phyloP scores from a whole-genome alignment of 2,113 vertebrate genomes.

The Cathartes aura region DNA sequence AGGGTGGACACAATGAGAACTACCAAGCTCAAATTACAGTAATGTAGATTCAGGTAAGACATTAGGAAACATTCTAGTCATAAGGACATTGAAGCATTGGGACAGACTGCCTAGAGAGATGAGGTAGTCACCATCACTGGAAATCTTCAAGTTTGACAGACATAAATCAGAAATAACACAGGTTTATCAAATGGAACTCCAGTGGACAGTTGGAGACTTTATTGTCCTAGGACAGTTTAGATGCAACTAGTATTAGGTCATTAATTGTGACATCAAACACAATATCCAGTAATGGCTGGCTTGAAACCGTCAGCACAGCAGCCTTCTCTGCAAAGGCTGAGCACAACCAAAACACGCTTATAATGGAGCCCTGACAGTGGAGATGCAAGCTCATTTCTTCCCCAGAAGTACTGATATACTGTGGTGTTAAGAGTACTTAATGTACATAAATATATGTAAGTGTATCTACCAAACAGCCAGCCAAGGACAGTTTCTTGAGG shows the following conservation, averaged over 20 bases:
- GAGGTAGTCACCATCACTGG: not conserved
- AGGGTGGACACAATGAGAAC: not conserved
- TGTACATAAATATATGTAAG: rapidly evolving
- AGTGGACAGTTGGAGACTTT: not conserved
- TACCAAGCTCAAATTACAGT: not conserved
- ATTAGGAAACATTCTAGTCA: not conserved
- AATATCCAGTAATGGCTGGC: not conserved
- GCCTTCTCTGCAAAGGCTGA: not conserved
- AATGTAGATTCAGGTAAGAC: not conserved
- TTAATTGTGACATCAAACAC: not conserved
- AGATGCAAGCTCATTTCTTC: not conserved
- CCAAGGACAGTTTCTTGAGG: not conserved
- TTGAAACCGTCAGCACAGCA: not conserved
- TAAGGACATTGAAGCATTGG: not conserved
- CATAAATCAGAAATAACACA: not conserved
- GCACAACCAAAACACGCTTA: not conserved
- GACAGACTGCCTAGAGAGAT: not conserved
- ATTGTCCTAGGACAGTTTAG: not conserved
- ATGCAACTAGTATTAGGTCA: not conserved
- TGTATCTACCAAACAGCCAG: not conserved
- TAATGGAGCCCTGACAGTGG: not conserved
- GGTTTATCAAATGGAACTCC: not conserved
- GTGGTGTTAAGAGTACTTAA: not conserved
- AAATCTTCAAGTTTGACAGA: not conserved
- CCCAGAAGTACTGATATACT: not conserved